Evolutionary conservation across 1,140 invertebrate genomes (phyloP), one percentile per base, ranked within the genome.

Genomic region (Hetaerina americana): DNA sequence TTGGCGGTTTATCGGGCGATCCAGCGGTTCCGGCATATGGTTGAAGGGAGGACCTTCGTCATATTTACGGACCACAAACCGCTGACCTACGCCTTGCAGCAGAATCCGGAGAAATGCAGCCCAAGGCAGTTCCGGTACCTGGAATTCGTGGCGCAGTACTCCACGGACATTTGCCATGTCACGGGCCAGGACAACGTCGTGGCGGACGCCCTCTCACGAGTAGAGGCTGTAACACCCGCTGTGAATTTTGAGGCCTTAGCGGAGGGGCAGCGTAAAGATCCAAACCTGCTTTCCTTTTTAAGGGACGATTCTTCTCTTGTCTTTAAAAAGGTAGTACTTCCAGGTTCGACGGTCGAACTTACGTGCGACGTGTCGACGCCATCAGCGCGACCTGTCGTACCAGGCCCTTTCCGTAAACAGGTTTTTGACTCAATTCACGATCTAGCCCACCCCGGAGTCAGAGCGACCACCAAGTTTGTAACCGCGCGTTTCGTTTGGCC

Each of bases 401-500:
- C 78, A 0, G 26, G 12, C 0, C 18, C 28, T 22, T 75, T 76
- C n/a, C n/a, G n/a, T n/a, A n/a, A n/a, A n/a, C n/a, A n/a, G n/a
- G n/a, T n/a, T n/a, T n/a, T n/a, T n/a, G n/a, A n/a, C n/a, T n/a
- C n/a, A n/a, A n/a, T n/a, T n/a, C n/a, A n/a, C n/a, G n/a, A n/a
- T n/a, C n/a, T 81, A 5, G 67, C 73, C 6, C 78, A 80, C 70
- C 77, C 76, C 18, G 76, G 76, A 24, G 72, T 72, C 8, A 66
- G 68, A 0, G 49, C 74, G 0, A 74, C 78, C 12, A 70, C 71
- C 8, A 78, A 78, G 73, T 72, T 82, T 24, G 76, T 84, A 0
- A 70, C 75, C 18, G 49, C 79, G 68, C 70, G 78, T 71, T 84
- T 76, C 72, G 78, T 84, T 10, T 84, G 82, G 82, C 82, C 81